phyloP scores from a whole-genome alignment of 1,140 invertebrate genomes.

The Pectinophora gossypiella region DNA sequence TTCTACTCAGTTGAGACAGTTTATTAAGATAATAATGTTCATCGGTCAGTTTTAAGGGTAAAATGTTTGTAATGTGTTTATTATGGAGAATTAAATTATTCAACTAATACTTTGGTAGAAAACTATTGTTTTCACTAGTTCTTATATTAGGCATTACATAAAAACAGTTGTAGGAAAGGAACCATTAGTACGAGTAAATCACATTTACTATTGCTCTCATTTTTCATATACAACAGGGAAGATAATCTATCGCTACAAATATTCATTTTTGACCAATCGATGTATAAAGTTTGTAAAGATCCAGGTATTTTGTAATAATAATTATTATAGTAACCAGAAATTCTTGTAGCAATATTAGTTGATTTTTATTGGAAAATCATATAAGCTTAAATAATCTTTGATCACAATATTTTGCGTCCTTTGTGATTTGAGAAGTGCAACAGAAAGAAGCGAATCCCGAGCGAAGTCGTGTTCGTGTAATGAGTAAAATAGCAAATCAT shows the following conservation, averaged over 20 bases:
- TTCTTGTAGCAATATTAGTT: slow-evolving; percentile 40
- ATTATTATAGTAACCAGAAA: slow-evolving; percentile 33
- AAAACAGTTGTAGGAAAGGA: not conserved
- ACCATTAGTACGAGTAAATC: not conserved
- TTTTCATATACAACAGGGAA: slow-evolving; percentile 5
- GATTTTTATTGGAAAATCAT: slow-evolving; percentile 33
- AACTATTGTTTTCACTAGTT: slow-evolving; percentile 29
- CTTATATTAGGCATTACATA: slow-evolving; percentile 15
- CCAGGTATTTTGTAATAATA: slow-evolving; percentile 46
- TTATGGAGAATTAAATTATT: slow-evolving; percentile 56
- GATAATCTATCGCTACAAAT: slow-evolving; percentile 12
- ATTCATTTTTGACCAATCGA: slow-evolving; percentile 43
- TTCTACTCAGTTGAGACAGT: not conserved
- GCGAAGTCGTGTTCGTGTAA: slow-evolving; percentile 14
- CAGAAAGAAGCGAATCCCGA: slow-evolving; percentile 14
- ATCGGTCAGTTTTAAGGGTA: slow-evolving; percentile 53
- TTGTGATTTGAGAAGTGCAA: slow-evolving; percentile 16
- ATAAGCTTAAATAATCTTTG: slow-evolving; percentile 28
- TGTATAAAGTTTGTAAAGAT: slow-evolving; percentile 52
- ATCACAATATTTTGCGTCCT: slow-evolving; percentile 16
- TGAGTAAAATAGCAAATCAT: slow-evolving; percentile 26
- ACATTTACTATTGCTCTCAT: slow-evolving; percentile 1
- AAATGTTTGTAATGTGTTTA: slow-evolving; percentile 60
- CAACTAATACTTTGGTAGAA: slow-evolving; percentile 38
- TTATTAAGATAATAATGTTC: not conserved